Base-by-base conservation (phyloP, 2,888 invertebrate species). In the Ctenicera cuprea region DNA sequence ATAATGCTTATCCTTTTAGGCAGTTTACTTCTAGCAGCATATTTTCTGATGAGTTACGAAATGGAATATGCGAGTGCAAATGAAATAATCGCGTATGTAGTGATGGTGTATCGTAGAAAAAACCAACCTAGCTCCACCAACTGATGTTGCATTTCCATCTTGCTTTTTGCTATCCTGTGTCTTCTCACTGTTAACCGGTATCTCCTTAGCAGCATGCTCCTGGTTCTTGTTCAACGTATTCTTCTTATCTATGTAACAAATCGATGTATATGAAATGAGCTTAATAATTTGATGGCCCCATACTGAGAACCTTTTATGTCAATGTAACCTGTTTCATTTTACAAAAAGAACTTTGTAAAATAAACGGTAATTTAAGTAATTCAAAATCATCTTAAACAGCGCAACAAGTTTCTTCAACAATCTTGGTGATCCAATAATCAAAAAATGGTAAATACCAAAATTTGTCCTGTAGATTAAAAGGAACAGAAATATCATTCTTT, bases 171-270 rank as follows among this genome's bases (percentile, higher is more conserved):
- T 73, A 26, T 69, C 65, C 41, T 64, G 57, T 48, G 45, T 22
- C 73, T 73, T 73, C 41, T 66, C 61, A 62, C 52, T 61, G 52
- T 68, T 63, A 67, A 30, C 71, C 16, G 61, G 48, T 57, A 45
- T 63, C 62, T 75, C 75, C 77, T 73, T 69, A 71, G 63, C 70
- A 30, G 54, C 71, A 71, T 76, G 75, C 75, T 77, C 77, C 67
- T 79, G 75, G 43, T 74, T 76, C 76, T 78, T 79, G 75, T 77
- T 80, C 73, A 79, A 52, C 45, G 80, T 69, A 74, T 75, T 81
- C 81, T 82, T 82, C 80, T 75, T 77, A 82, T 82, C 82, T 82
- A 81, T 76, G 78, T 79, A 81, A 81, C 81, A 81, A 78, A 81
- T 78, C 79, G 77, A 78, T 76, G 79, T 77, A 71, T 78, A 76